These are phyloP conservation scores for Eulemur mongoz DNA, from an alignment of 2,797 vertebrate genomes.

Conservation along the genomic window DNA sequence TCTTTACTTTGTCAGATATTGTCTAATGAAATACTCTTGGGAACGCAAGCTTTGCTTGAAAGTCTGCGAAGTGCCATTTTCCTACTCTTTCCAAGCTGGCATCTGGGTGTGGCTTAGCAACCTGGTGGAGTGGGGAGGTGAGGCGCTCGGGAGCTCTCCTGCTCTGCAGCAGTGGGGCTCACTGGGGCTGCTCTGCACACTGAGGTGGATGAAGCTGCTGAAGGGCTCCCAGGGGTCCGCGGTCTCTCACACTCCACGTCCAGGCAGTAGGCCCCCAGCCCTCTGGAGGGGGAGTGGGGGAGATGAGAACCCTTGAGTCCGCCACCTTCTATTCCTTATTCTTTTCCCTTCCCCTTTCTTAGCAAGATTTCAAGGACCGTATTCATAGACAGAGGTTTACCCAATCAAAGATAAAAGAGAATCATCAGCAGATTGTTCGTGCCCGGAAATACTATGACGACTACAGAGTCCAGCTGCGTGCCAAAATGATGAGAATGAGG, in stretches of 20 bases:
- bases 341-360: neutral
- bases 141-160: neutral
- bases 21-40: neutral
- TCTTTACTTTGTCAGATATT: neutral
- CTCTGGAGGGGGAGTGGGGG: neutral
- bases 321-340: neutral
- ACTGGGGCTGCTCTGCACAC: neutral
- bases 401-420: conserved; percentile 91
- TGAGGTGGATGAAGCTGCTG: no score
- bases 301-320: neutral
- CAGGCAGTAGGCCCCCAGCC: neutral
- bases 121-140: neutral
- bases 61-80: neutral
- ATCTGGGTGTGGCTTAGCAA: neutral
- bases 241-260: neutral
- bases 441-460: conserved; percentile 94
- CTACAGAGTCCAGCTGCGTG: conserved; percentile 92
- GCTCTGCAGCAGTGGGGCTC: neutral
- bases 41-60: neutral
- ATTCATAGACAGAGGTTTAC: conserved; percentile 90
- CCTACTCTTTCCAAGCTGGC: neutral
- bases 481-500: conserved; percentile 92
- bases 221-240: neutral
- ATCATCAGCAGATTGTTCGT: conserved; percentile 90
- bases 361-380: conserved; percentile 91